Conservation (phyloP, 1,140 invertebrate genomes). For the Ceratosolen solmsi region DNA sequence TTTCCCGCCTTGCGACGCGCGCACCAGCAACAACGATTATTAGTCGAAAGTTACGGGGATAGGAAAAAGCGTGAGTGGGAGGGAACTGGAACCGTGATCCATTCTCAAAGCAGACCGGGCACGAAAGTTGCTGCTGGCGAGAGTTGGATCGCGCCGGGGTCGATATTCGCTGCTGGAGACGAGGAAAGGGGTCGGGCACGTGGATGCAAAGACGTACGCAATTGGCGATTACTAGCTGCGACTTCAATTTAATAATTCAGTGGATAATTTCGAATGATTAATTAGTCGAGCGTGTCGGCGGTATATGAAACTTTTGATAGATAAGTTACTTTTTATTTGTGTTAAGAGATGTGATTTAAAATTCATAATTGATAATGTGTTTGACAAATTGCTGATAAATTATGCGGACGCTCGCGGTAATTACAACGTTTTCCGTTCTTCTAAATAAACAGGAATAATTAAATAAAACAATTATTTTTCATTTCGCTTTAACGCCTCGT, state of each 20-base stretch:
- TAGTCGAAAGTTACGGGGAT: background rate
- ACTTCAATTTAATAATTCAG: too few relatives aligned
- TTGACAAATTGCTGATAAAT: too few relatives aligned
- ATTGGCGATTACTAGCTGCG: background rate
- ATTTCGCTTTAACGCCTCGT: too few relatives aligned
- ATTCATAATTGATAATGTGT: too few relatives aligned
- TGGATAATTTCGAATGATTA: background rate
- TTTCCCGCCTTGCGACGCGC: background rate
- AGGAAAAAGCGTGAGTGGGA: background rate
- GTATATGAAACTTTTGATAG: background rate
- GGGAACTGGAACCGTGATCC: background rate
- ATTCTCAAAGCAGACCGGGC: background rate
- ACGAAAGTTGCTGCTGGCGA: background rate
- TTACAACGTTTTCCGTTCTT: too few relatives aligned
- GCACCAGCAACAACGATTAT: conserved; percentile 18
- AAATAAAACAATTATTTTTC: too few relatives aligned
- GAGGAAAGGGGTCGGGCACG: background rate
- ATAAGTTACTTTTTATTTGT: background rate
- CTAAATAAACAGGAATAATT: too few relatives aligned
- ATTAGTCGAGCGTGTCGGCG: too few relatives aligned
- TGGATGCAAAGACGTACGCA: too few relatives aligned
- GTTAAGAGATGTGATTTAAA: too few relatives aligned
- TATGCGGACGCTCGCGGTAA: too few relatives aligned
- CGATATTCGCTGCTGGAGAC: conserved; percentile 7
- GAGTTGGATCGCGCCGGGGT: background rate